Base-by-base conservation (phyloP, 2,888 invertebrate species). In the Notodonta dromedarius region DNA sequence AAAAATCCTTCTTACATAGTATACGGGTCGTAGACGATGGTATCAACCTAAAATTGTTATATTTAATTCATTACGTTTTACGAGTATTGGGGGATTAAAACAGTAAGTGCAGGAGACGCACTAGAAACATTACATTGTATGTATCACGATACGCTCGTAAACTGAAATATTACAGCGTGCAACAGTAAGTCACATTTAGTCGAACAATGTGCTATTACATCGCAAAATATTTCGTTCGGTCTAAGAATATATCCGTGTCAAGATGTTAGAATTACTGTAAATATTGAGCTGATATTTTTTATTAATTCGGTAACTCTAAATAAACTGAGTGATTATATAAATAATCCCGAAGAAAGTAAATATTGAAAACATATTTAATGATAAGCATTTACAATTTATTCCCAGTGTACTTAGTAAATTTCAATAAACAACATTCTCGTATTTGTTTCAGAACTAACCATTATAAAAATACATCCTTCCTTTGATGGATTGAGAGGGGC, bases 1-100 rank as follows among this genome's bases (percentile, higher is more conserved):
- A 65, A 69, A 64, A 66, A 66, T 67, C 53, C 54, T 24, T 63
- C 55, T 60, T 53, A 55, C 62, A 61, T 60, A 56, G 39, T 55
- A 55, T 2, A 35, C 2, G 35, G n/a, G 40, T 55, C 14, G 6
- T 9, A 13, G n/a, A 14, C n/a, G n/a, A 48, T 11, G 8, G 14
- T 14, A 14, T 14, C 14, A 48, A 35, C 5, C 35, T 35, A 35
- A 48, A 48, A 48, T 48, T 5, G 42, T 7, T 48, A 48, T 48
- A 9, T n/a, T n/a, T 16, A 50, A 50, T 50, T 50, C 16, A 16
- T 50, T 16, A 50, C 16, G 16, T 14, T 50, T 16, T 50, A 50
- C 11, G 16, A 0, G 50, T 16, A 50, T 48, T n/a, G n/a, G n/a
- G n/a, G 48, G 9, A 50, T 50, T 50, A 16, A 7, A 50, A 16